These are phyloP conservation scores for Drosophila santomea DNA, from an alignment of 1,140 invertebrate genomes.

Conservation along the genomic window DNA sequence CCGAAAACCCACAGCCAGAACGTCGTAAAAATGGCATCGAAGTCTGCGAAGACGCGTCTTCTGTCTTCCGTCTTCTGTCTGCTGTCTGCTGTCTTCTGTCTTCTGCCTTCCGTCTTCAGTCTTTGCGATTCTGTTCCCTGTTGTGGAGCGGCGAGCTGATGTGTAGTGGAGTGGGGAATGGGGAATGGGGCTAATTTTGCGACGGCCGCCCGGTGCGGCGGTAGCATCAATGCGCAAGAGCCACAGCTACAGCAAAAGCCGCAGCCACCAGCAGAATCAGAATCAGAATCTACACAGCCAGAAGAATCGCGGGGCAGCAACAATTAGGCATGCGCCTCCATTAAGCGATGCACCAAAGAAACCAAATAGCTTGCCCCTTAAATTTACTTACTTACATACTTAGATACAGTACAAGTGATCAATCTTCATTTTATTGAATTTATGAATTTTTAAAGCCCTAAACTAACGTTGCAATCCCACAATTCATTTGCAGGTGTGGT, in stretches of 20 bases:
- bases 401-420: neutral
- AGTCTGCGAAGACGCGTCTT: slow-evolving; percentile 27
- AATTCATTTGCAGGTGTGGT: slow-evolving; percentile 94
- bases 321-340: slow-evolving; percentile 60
- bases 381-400: too few species aligned
- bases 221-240: slow-evolving; percentile 66
- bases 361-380: too few species aligned
- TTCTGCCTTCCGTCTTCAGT: slow-evolving; percentile 12
- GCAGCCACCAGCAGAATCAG: neutral
- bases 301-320: slow-evolving; percentile 27
- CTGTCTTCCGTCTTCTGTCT: slow-evolving; percentile 2
- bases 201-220: slow-evolving; percentile 74
- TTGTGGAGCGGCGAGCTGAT: too few species aligned
- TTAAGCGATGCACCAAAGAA: slow-evolving; percentile 19
- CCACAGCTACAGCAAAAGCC: slow-evolving; percentile 24
- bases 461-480: neutral
- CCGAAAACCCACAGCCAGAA: slow-evolving; percentile 51
- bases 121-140: neutral
- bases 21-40: slow-evolving; percentile 63
- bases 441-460: too few species aligned
- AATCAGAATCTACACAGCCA: slow-evolving; percentile 6
- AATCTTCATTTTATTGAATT: neutral
- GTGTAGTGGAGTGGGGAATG: neutral
- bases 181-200: slow-evolving; percentile 68
- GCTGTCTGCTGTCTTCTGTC: slow-evolving; percentile 20